A percentile compares a stretch with the other conserved stretches of the same genome.
phyloP scores from a whole-genome alignment of 2,113 vertebrate genomes.

The Climacteris rufus region DNA sequence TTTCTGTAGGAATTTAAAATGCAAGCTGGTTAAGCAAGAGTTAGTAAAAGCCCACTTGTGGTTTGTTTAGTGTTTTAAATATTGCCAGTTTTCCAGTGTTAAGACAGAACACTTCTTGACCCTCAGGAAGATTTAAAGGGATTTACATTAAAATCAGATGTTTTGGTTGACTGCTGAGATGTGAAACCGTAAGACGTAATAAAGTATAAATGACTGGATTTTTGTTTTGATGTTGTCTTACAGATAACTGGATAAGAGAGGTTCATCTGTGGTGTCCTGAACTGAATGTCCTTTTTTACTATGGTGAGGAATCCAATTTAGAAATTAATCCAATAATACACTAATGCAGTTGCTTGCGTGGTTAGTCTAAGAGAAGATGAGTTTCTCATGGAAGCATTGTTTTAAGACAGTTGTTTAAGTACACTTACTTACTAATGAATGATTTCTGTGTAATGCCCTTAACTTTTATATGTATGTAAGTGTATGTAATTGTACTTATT shows the following conservation, averaged over 20 bases:
- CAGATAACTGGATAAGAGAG: slow-evolving; percentile 98
- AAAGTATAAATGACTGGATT: not conserved
- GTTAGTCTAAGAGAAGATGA: not conserved
- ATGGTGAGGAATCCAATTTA: slow-evolving; percentile 75
- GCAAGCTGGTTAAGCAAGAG: not conserved
- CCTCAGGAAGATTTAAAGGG: not conserved
- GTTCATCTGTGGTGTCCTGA: slow-evolving; percentile 89
- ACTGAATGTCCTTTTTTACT: slow-evolving; percentile 88
- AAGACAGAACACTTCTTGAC: not conserved
- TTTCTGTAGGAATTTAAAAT: not conserved
- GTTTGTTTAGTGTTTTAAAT: not conserved
- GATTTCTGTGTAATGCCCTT: not conserved
- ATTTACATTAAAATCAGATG: not conserved
- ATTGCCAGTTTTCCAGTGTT: not conserved
- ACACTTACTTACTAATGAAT: not conserved
- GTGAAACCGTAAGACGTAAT: not conserved
- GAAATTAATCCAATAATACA: not conserved
- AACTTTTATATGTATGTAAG: not conserved
- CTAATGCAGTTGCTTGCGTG: not conserved
- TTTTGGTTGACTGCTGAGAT: not conserved
- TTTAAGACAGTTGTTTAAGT: not conserved
- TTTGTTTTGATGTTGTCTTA: not conserved
- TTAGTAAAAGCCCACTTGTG: not conserved
- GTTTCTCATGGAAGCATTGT: not conserved
- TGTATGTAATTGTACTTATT: not conserved